Percentiles rank a stretch among this genome's conserved stretches.
These are phyloP conservation scores for Synanceia verrucosa DNA, from an alignment of 2,797 vertebrate species.

Conservation along the genomic window DNA sequence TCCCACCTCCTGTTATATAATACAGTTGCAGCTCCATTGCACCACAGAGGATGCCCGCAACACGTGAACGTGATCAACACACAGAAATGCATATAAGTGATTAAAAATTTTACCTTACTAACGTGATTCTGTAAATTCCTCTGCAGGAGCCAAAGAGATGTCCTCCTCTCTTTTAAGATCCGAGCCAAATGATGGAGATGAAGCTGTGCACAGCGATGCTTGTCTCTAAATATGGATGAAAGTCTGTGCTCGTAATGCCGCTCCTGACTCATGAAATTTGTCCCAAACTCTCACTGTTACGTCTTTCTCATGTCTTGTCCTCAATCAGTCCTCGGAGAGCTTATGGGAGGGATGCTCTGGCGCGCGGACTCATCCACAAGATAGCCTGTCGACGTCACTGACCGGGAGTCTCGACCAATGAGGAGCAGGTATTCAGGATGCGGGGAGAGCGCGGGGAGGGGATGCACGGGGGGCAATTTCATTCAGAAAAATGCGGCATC, in stretches of 20 bases:
- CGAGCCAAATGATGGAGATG: constrained; percentile 17
- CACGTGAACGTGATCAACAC: constrained; percentile 1
- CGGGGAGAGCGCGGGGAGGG: constrained; percentile 21
- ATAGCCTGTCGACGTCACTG: constrained; percentile 78
- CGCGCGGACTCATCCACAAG: constrained; percentile 71
- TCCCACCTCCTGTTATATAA: constrained; percentile 63
- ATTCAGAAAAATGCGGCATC: constrained; percentile 90
- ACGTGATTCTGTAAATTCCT: constrained; percentile 14
- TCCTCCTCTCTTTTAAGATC: background rate
- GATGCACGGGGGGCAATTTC: constrained; percentile 78
- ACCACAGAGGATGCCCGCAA: constrained; percentile 45
- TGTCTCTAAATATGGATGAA: background rate
- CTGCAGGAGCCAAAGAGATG: background rate
- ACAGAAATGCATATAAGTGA: background rate
- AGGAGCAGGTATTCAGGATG: constrained; percentile 36
- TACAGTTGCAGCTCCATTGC: constrained; percentile 45
- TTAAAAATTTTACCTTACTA: constrained; percentile 48
- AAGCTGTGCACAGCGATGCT: background rate
- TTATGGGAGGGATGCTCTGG: constrained; percentile 58
- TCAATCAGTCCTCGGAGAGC: constrained; percentile 45
- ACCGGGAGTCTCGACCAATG: constrained; percentile 74
- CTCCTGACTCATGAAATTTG: constrained; percentile 37
- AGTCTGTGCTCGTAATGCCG: constrained; percentile 3
- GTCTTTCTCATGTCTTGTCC: constrained; percentile 25
- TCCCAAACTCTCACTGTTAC: constrained; percentile 8